Evolutionary conservation across 2,113 vertebrate genomes (phyloP).

Genomic region (Carettochelys insculpta): DNA sequence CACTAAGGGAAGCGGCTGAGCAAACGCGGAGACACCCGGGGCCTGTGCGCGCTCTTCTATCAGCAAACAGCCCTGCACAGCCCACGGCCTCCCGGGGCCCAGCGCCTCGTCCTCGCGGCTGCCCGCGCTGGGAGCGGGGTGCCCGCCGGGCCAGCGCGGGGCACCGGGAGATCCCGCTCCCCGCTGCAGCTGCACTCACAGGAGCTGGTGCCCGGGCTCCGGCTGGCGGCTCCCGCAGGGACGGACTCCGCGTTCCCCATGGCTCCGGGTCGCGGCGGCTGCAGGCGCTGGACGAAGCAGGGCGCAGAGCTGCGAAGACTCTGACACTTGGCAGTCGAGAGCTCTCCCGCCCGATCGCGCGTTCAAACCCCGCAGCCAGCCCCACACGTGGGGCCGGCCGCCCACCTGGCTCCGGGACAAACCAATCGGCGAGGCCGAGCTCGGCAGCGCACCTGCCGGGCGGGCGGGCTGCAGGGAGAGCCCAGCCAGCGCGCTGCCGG

Average conservation of each 20-base stretch:
- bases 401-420: not conserved
- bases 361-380: not conserved
- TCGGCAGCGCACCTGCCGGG: not conserved
- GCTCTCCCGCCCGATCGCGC: not conserved
- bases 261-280: not conserved
- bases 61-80: no score
- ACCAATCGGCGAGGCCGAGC: not conserved
- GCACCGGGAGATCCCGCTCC: not conserved
- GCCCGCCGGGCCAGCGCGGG: no score
- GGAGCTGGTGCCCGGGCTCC: not conserved
- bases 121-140: no score
- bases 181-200: not conserved
- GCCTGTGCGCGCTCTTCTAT: no score
- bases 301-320: not conserved
- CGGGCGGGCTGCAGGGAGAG: not conserved
- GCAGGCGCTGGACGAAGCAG: not conserved
- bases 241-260: constrained; percentile 66
- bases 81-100: no score
- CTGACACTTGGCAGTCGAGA: not conserved
- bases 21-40: not conserved
- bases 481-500: no score
- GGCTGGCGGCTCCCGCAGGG: not conserved
- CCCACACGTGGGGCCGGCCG: not conserved
- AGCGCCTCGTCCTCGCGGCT: not conserved
- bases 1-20: not conserved